These are phyloP conservation scores for Stenolophus ochropezus DNA, from an alignment of 2,888 invertebrate species.

Conservation along the genomic window DNA sequence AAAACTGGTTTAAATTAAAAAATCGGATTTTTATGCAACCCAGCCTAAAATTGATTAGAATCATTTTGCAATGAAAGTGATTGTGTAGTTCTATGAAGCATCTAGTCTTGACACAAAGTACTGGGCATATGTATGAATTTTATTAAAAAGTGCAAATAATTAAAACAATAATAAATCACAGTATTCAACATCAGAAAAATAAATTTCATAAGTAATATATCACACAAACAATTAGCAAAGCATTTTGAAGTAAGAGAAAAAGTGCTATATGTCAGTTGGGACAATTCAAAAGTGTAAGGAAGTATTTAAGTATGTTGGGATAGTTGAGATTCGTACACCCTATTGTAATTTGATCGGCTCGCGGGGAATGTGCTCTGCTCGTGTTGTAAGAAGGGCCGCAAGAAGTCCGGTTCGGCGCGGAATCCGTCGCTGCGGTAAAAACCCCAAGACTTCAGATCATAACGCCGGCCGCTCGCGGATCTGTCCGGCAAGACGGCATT, in stretches of 20 bases:
- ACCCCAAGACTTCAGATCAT: slow-evolving; percentile 40
- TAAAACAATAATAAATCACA: too few relatives aligned
- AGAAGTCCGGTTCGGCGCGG: slow-evolving; percentile 1
- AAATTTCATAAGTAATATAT: background rate
- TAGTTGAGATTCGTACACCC: slow-evolving; percentile 43
- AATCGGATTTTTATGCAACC: too few relatives aligned
- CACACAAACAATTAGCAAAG: background rate
- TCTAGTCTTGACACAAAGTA: too few relatives aligned
- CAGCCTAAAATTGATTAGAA: too few relatives aligned
- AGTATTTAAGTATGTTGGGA: slow-evolving; percentile 15
- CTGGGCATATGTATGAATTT: too few relatives aligned
- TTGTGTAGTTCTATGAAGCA: too few relatives aligned
- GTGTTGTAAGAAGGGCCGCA: background rate
- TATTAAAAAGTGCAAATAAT: too few relatives aligned
- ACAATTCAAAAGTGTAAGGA: slow-evolving; percentile 7
- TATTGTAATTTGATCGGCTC: slow-evolving; percentile 54
- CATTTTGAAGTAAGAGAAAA: background rate
- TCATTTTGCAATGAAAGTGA: too few relatives aligned
- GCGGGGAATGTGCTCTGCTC: slow-evolving; percentile 41
- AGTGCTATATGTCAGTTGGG: background rate
- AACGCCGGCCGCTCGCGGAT: slow-evolving; percentile 45
- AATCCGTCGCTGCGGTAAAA: slow-evolving; percentile 35
- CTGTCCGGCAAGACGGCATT: slow-evolving; percentile 47
- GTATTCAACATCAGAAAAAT: background rate
- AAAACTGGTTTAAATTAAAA: too few relatives aligned